phyloP scores from a whole-genome alignment of 2,888 invertebrate genomes.

The Tetragnatha montana region DNA sequence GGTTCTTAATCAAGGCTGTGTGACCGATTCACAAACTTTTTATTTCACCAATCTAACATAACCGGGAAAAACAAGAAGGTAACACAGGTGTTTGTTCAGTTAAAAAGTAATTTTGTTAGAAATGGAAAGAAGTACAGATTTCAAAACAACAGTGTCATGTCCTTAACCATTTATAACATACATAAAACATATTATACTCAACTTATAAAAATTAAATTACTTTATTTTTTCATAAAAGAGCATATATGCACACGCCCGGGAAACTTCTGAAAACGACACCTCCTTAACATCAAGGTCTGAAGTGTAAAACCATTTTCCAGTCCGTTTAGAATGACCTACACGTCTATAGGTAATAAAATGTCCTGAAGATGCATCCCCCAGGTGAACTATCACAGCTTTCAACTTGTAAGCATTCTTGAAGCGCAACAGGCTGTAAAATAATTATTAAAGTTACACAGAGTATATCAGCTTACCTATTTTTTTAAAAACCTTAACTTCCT shows the following conservation, averaged over 20 bases:
- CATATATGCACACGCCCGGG: constrained; percentile 91
- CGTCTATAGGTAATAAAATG: constrained; percentile 96
- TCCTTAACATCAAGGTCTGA: constrained; percentile 90
- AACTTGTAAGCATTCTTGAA: constrained; percentile 83
- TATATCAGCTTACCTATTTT: too few species aligned
- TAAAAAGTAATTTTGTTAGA: too few species aligned
- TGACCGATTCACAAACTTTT: too few species aligned
- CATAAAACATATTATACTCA: neutral
- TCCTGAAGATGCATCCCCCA: constrained; percentile 91
- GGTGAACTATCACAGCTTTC: constrained; percentile 90
- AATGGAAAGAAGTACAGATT: too few species aligned
- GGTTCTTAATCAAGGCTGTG: too few species aligned
- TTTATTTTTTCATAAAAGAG: constrained; percentile 87
- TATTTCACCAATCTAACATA: too few species aligned
- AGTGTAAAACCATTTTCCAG: constrained; percentile 87
- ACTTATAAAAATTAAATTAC: neutral
- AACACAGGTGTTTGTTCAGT: too few species aligned
- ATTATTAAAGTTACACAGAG: neutral
- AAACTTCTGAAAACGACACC: constrained; percentile 87
- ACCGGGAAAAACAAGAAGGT: too few species aligned
- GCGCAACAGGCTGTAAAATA: constrained; percentile 32
- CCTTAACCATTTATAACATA: too few species aligned
- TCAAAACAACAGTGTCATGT: too few species aligned
- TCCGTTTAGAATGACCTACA: constrained; percentile 75
- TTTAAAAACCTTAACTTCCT: too few species aligned